phyloP scores from a whole-genome alignment of 2,888 invertebrate species.

The Aelia acuminata region DNA sequence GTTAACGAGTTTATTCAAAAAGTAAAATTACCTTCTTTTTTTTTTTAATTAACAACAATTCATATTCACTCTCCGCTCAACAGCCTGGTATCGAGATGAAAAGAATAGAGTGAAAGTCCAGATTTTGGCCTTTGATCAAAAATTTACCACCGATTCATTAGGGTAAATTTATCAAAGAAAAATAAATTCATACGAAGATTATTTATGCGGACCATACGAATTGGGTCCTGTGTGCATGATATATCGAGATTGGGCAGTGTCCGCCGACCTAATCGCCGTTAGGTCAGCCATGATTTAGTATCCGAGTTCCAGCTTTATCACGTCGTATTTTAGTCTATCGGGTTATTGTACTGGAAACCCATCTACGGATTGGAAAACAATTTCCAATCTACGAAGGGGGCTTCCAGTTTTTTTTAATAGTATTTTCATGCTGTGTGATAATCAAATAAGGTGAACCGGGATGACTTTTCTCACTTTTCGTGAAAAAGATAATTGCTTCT shows the following conservation, averaged over 20 bases:
- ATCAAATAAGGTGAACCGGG: too few species aligned
- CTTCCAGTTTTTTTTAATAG: background rate
- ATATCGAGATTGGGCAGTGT: background rate
- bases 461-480: too few species aligned
- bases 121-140: background rate
- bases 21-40: too few species aligned
- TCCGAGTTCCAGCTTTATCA: background rate
- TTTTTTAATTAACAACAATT: too few species aligned
- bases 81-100: too few species aligned
- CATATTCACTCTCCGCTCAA: too few species aligned
- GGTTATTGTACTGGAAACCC: background rate
- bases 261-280: background rate
- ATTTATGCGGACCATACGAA: background rate
- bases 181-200: constrained; percentile 9
- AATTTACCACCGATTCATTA: constrained; percentile 17
- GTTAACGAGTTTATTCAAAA: too few species aligned
- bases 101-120: background rate
- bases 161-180: background rate
- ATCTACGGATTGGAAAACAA: background rate
- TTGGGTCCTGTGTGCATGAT: background rate
- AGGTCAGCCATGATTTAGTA: background rate
- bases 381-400: background rate
- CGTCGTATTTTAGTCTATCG: background rate
- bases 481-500: too few species aligned
- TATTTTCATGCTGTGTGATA: too few species aligned